Percentiles rank a stretch among this genome's conserved stretches.
These are phyloP conservation scores for Syngnathoides biaculeatus DNA, from an alignment of 2,113 vertebrate genomes.

Conservation along the genomic window DNA sequence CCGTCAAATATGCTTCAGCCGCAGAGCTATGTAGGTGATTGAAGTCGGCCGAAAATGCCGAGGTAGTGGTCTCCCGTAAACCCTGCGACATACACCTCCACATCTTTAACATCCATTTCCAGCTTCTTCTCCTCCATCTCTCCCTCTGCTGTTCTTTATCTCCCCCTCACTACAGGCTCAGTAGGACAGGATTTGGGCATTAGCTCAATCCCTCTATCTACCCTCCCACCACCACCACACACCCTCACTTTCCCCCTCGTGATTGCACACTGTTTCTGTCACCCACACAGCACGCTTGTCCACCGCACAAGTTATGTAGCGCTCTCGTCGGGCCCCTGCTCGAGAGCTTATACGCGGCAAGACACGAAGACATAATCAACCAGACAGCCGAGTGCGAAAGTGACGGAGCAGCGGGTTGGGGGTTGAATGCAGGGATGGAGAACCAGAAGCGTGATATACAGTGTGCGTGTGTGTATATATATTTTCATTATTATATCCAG, in stretches of 20 bases:
- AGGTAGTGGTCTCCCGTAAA: too few species aligned
- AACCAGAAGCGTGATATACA: not conserved
- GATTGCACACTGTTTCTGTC: slow-evolving; percentile 60
- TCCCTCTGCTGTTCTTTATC: slow-evolving; percentile 54
- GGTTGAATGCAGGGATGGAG: slow-evolving; percentile 14
- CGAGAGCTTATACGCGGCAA: slow-evolving; percentile 32
- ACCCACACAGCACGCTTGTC: slow-evolving; percentile 37
- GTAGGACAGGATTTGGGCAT: slow-evolving; percentile 65
- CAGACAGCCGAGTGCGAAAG: slow-evolving; percentile 1
- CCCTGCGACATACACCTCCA: not conserved
- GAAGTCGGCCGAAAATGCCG: too few species aligned
- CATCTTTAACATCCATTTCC: slow-evolving; percentile 16
- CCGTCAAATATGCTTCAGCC: too few species aligned
- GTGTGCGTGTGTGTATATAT: too few species aligned
- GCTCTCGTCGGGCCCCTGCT: slow-evolving; percentile 33
- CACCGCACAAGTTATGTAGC: slow-evolving; percentile 36
- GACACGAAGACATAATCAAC: slow-evolving; percentile 38
- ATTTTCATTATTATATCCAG: slow-evolving; percentile 20
- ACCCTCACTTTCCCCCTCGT: slow-evolving; percentile 17
- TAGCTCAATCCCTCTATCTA: slow-evolving; percentile 60
- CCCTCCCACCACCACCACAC: not conserved
- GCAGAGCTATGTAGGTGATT: too few species aligned
- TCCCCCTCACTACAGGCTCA: slow-evolving; percentile 53
- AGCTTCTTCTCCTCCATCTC: slow-evolving; percentile 10
- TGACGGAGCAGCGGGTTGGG: slow-evolving; percentile 4